Conservation (phyloP, 2,888 invertebrate species). For the Drosophila diplacantha region DNA sequence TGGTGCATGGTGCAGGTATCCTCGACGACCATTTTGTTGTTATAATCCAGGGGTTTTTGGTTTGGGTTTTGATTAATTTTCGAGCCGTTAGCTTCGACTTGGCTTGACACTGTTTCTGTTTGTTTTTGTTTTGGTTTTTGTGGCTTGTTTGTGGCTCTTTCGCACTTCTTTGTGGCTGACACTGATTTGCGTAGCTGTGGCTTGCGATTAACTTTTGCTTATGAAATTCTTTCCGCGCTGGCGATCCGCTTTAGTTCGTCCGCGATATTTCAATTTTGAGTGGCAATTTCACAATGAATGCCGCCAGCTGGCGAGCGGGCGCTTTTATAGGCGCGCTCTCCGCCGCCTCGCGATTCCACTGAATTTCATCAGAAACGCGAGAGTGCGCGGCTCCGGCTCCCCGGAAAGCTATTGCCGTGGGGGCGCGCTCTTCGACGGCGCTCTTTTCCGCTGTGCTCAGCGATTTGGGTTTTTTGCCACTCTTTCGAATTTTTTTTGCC, state of each 20-base stretch:
- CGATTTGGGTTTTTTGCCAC: conserved; percentile 29
- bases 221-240: conserved; percentile 74
- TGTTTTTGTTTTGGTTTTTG: background rate
- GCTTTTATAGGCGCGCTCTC: conserved; percentile 75
- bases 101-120: conserved; percentile 43
- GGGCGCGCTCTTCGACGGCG: conserved; percentile 24
- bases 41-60: conserved; percentile 21
- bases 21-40: conserved; percentile 73
- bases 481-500: conserved; percentile 10
- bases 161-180: conserved; percentile 37
- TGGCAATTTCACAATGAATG: conserved; percentile 77
- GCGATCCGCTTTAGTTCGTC: conserved; percentile 49
- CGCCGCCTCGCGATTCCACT: conserved; percentile 39
- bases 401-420: conserved; percentile 13
- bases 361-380: conserved; percentile 72
- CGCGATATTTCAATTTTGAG: conserved; percentile 77
- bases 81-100: conserved; percentile 40
- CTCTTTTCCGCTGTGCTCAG: conserved; percentile 17
- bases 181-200: conserved; percentile 41
- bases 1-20: conserved; percentile 60
- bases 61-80: conserved; percentile 26
- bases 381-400: conserved; percentile 14
- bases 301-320: conserved; percentile 34
- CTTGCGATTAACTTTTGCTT: conserved; percentile 66
- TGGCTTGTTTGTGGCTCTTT: conserved; percentile 18